A percentile compares a stretch with the other conserved stretches of the same genome.
Evolutionary conservation across 2,888 invertebrate species (phyloP).

Genomic region (Heliothis peltigera): DNA sequence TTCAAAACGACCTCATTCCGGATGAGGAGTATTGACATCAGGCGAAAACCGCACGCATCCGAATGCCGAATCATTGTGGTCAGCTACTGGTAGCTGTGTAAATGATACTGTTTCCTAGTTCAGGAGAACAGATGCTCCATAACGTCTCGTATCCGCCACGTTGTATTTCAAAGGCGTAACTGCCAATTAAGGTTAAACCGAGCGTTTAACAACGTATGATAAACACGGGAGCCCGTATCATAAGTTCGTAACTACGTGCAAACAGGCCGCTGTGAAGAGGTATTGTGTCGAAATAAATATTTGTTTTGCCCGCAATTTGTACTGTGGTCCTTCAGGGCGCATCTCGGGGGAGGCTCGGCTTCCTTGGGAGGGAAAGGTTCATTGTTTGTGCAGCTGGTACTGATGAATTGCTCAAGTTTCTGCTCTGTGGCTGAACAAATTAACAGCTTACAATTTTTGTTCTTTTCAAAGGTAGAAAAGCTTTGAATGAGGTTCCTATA

Average conservation of each 20-base stretch:
- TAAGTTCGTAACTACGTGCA: constrained; percentile 50
- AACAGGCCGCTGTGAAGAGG: constrained; percentile 48
- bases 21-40: neutral
- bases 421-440: neutral
- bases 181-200: neutral
- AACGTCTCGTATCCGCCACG: neutral
- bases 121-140: neutral
- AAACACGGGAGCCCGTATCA: constrained; percentile 44
- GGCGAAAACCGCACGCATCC: neutral
- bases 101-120: neutral
- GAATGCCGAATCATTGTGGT: neutral
- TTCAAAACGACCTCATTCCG: neutral
- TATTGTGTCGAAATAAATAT: constrained; percentile 57
- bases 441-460: neutral
- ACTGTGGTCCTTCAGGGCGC: constrained; percentile 11
- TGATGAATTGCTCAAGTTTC: constrained; percentile 16
- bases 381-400: constrained; percentile 31
- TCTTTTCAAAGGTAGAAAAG: no score
- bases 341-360: constrained; percentile 35
- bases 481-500: no score
- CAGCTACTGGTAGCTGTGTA: neutral
- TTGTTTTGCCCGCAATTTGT: constrained; percentile 53
- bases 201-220: neutral
- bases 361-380: constrained; percentile 30
- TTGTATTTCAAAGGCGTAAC: neutral